Evolutionary conservation across 2,797 vertebrate species (phyloP).

Genomic region (Percopsis omiscomaycus): DNA sequence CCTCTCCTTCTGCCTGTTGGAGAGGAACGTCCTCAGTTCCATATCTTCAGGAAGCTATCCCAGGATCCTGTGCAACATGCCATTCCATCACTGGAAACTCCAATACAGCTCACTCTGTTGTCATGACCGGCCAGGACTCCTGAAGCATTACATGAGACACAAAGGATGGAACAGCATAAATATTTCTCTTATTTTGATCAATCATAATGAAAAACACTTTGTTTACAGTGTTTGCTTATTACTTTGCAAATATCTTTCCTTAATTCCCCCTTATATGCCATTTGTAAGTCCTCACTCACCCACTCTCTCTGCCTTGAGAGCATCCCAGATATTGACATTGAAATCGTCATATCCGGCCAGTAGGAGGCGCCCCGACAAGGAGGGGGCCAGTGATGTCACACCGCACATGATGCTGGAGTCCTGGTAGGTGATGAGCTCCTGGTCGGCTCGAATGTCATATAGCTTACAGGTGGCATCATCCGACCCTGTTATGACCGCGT

Average conservation of each 20-base stretch:
- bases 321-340: conserved; percentile 98
- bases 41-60: conserved; percentile 99
- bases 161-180: background rate
- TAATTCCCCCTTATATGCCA: background rate
- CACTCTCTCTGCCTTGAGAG: conserved; percentile 89
- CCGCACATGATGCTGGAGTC: conserved; percentile 94
- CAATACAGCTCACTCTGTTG: conserved; percentile 97
- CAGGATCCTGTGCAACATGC: conserved; percentile 96
- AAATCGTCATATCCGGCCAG: conserved; percentile 96
- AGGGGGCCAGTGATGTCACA: conserved; percentile 93
- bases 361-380: conserved; percentile 89
- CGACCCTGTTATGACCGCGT: conserved; percentile 93
- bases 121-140: conserved; percentile 94
- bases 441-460: conserved; percentile 92
- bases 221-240: background rate
- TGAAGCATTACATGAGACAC: conserved; percentile 48
- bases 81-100: conserved; percentile 92
- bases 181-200: too few species aligned
- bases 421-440: conserved; percentile 92
- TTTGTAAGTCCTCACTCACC: conserved; percentile 77
- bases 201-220: too few species aligned
- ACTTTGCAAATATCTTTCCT: background rate
- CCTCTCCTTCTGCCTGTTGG: conserved; percentile 28
- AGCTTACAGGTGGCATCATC: conserved; percentile 93
- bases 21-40: conserved; percentile 81